Percentiles rank a stretch among this genome's conserved stretches.
phyloP scores from a whole-genome alignment of 1,140 invertebrate genomes.

The Drosophila nigrodunni region DNA sequence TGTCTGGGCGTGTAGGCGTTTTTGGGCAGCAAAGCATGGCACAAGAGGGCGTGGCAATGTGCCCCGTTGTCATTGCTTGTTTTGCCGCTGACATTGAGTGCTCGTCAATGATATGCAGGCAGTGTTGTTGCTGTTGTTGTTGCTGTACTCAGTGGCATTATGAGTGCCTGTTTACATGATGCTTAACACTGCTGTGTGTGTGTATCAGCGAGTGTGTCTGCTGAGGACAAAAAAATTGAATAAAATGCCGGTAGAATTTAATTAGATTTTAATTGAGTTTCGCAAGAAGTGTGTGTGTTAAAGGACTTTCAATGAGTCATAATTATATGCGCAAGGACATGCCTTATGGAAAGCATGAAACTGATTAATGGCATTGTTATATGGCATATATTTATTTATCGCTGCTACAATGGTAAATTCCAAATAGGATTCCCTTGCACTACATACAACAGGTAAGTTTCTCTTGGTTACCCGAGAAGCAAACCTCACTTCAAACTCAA shows the following conservation, averaged over 20 bases:
- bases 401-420: too few species aligned
- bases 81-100: constrained; percentile 81
- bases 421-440: neutral
- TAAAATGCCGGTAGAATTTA: constrained; percentile 80
- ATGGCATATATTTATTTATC: neutral
- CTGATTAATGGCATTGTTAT: constrained; percentile 2
- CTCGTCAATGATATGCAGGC: constrained; percentile 79
- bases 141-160: constrained; percentile 56
- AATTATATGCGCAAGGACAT: neutral
- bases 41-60: constrained; percentile 54
- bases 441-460: too few species aligned
- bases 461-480: neutral
- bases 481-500: constrained; percentile 18
- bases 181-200: constrained; percentile 50
- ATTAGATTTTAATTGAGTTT: constrained; percentile 81
- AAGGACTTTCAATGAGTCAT: neutral
- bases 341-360: neutral
- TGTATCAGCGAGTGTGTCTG: constrained; percentile 6
- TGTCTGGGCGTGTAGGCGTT: constrained; percentile 58
- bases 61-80: constrained; percentile 75
- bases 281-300: constrained; percentile 27
- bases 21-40: constrained; percentile 20
- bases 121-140: constrained; percentile 56
- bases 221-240: constrained; percentile 62
- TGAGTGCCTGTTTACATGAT: constrained; percentile 79